These are phyloP conservation scores for Danio rerio DNA, from an alignment of 2,113 vertebrate species.

Conservation along the genomic window GRCz12tu NC_133178.1:35117501-35118000, in stretches of 20 bases:
- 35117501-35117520: too few species aligned
- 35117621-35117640: too few species aligned
- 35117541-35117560: too few species aligned
- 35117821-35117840: constrained; percentile 1
- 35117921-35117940: background rate
- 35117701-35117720: background rate
- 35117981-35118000: background rate
- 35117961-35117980: background rate
- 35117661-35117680: too few species aligned
- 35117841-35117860: background rate
- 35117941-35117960: background rate
- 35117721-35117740: background rate
- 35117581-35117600: too few species aligned
- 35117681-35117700: background rate
- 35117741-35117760: background rate
- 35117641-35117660: too few species aligned
- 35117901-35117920: background rate
- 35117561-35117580: too few species aligned
- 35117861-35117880: background rate
- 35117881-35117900: background rate
- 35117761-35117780: background rate
- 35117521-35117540: too few species aligned
- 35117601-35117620: too few species aligned
- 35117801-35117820: constrained; percentile 59
- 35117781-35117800: constrained; percentile 24